phyloP scores from a whole-genome alignment of 2,113 vertebrate genomes.

The Glaucidium brasilianum region DNA sequence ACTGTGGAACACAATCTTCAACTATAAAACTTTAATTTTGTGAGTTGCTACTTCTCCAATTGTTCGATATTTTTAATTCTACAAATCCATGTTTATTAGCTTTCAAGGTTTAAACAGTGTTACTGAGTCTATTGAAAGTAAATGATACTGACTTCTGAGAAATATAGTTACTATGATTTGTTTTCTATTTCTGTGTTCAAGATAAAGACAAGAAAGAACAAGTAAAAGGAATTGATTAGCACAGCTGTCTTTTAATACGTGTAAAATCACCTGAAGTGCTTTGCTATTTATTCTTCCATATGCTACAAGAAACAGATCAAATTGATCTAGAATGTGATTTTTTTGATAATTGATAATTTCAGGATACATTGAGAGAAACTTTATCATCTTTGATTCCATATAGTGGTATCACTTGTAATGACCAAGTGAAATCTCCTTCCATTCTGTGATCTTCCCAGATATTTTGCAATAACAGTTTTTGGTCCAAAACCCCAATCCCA shows the following conservation, averaged over 20 bases:
- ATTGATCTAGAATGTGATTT: not conserved
- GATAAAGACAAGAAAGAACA: conserved; percentile 69
- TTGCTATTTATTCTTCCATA: not conserved
- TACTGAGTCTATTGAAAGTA: conserved; percentile 77
- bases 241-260: conserved; percentile 54
- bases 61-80: conserved; percentile 82
- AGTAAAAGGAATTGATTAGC: conserved; percentile 72
- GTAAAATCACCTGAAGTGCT: conserved; percentile 44
- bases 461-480: not conserved
- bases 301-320: not conserved
- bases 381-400: not conserved
- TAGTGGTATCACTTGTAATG: not conserved
- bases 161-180: conserved; percentile 69
- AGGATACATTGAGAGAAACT: not conserved
- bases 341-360: not conserved
- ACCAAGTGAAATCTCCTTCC: not conserved
- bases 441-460: not conserved
- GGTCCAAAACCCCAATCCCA: not conserved
- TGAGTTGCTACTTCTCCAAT: conserved; percentile 69
- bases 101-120: conserved; percentile 78
- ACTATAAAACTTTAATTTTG: conserved; percentile 83
- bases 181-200: conserved; percentile 71
- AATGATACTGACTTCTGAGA: conserved; percentile 73
- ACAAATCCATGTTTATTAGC: conserved; percentile 85
- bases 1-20: conserved; percentile 69